Conservation (phyloP, 2,888 invertebrate genomes). For the Ophonus ardosiacus region DNA sequence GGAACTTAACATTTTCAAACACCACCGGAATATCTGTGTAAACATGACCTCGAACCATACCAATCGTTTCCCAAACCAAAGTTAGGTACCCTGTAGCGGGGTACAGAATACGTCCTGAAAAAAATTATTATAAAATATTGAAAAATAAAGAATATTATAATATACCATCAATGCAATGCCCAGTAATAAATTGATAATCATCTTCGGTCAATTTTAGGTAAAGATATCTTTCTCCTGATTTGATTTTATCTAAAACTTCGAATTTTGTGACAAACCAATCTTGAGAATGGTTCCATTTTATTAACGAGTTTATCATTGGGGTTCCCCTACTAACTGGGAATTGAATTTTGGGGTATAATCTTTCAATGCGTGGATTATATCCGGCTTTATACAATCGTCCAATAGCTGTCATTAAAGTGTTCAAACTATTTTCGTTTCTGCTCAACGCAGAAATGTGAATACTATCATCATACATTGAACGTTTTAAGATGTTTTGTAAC, state of each 20-base stretch:
- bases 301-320: conserved; percentile 88
- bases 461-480: conserved; percentile 77
- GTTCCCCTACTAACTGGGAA: conserved; percentile 93
- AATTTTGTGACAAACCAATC: conserved; percentile 86
- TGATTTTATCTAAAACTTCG: conserved; percentile 82
- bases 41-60: conserved; percentile 73
- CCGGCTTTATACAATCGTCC: conserved; percentile 86
- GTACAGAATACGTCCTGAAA: conserved; percentile 79
- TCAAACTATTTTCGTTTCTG: conserved; percentile 76
- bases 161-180: conserved; percentile 90
- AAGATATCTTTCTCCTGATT: conserved; percentile 82
- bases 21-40: conserved; percentile 77
- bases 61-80: conserved; percentile 78
- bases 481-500: conserved; percentile 82
- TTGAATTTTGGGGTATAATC: conserved; percentile 85
- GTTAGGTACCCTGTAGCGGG: conserved; percentile 81
- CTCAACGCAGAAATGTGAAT: conserved; percentile 79
- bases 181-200: conserved; percentile 84
- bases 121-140: neutral
- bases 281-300: conserved; percentile 93
- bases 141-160: neutral
- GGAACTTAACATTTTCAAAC: conserved; percentile 80
- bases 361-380: conserved; percentile 84
- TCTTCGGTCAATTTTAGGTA: conserved; percentile 81
- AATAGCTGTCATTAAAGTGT: conserved; percentile 74